Evolutionary conservation across 2,888 invertebrate genomes (phyloP).

Genomic region (Ormyrus nitidulus): DNA sequence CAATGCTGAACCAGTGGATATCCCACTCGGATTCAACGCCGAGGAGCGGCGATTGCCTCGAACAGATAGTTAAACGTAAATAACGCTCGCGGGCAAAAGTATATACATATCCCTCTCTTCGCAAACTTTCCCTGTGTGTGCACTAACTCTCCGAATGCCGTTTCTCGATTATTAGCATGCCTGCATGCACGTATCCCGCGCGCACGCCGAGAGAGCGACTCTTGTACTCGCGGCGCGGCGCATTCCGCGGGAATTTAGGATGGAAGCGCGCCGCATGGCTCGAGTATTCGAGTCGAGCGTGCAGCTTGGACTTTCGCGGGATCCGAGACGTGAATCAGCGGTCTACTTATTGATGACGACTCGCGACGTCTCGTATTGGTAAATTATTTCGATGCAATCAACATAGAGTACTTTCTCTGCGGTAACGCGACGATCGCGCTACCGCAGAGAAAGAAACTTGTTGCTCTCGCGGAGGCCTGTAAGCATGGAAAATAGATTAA

Average conservation of each 20-base stretch:
- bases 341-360: constrained; percentile 27
- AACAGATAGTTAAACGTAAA: constrained; percentile 49
- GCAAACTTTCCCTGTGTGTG: constrained; percentile 25
- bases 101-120: constrained; percentile 4
- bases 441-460: not conserved
- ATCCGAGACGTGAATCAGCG: constrained; percentile 30
- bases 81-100: constrained; percentile 18
- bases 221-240: too few relatives aligned
- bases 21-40: constrained; percentile 12
- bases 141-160: constrained; percentile 12
- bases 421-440: too few relatives aligned
- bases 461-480: not conserved
- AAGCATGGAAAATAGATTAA: not conserved
- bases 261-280: too few relatives aligned
- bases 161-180: constrained; percentile 32
- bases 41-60: constrained; percentile 33
- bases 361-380: not conserved
- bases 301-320: constrained; percentile 10
- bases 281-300: too few relatives aligned
- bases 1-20: constrained; percentile 28
- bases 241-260: too few relatives aligned
- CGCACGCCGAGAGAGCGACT: too few relatives aligned
- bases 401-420: not conserved
- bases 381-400: constrained; percentile 13
- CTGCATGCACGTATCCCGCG: not conserved